Conservation (phyloP, 2,888 invertebrate species). For the Cephonodes hylas region DNA sequence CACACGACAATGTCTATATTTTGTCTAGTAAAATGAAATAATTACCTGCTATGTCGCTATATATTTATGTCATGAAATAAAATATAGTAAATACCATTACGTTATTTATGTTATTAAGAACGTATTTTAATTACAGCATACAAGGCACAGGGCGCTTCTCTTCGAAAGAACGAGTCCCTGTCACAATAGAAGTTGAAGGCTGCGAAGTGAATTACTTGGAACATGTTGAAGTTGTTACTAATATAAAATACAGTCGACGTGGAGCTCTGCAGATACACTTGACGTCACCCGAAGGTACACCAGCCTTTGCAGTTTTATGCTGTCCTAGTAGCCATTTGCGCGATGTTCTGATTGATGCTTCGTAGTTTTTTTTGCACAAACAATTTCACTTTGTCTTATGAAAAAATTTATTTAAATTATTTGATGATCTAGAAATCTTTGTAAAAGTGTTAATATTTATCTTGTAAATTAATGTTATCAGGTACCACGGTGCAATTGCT, state of each 20-base stretch:
- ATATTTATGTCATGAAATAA: too few relatives aligned
- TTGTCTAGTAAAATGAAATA: too few relatives aligned
- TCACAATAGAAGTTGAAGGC: conserved; percentile 77
- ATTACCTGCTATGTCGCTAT: too few relatives aligned
- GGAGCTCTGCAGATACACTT: conserved; percentile 89
- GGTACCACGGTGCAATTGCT: conserved; percentile 87
- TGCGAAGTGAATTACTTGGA: conserved; percentile 88
- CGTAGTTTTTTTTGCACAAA: background rate
- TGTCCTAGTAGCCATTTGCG: conserved; percentile 35
- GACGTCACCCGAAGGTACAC: conserved; percentile 87
- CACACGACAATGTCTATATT: too few relatives aligned
- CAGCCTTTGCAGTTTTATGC: conserved; percentile 25
- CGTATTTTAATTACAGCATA: conserved; percentile 20
- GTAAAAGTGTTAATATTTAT: background rate
- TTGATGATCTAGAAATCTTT: conserved; percentile 17
- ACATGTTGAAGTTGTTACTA: conserved; percentile 90
- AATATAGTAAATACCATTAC: background rate
- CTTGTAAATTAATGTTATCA: too few relatives aligned
- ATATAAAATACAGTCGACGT: conserved; percentile 85
- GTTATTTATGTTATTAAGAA: too few relatives aligned
- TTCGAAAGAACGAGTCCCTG: conserved; percentile 42
- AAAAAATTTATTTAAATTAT: conserved; percentile 18
- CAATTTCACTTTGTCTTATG: too few relatives aligned
- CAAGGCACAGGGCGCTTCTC: conserved; percentile 28
- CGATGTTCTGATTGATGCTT: conserved; percentile 31